These are phyloP conservation scores for Tamias sibiricus DNA, from an alignment of 2,113 vertebrate genomes.

Conservation along the genomic window DNA sequence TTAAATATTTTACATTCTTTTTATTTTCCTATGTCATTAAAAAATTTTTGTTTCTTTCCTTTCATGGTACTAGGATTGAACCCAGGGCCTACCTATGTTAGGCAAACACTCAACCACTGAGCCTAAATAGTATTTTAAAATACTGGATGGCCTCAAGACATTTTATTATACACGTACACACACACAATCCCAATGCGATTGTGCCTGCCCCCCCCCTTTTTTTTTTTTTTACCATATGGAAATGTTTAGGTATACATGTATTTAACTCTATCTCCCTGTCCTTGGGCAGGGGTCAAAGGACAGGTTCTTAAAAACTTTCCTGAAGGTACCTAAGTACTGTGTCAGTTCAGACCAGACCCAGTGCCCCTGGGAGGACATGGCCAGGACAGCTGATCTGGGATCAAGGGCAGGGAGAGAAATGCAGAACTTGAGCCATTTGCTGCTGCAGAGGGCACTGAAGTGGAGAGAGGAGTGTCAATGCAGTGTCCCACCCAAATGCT, in stretches of 20 bases:
- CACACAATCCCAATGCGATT: background rate
- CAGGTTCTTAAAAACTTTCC: background rate
- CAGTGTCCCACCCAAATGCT: background rate
- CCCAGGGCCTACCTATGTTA: background rate
- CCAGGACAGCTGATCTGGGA: background rate
- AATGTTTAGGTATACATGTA: background rate
- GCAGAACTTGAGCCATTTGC: background rate
- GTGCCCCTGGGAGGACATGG: background rate
- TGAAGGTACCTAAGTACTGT: background rate
- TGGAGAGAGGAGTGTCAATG: background rate
- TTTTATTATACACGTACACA: background rate
- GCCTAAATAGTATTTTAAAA: background rate
- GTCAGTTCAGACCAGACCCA: background rate
- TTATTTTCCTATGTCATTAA: background rate
- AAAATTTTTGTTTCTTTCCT: background rate
- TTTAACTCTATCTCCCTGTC: background rate
- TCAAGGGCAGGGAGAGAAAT: background rate
- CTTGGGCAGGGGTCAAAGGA: background rate
- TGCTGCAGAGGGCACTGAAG: background rate
- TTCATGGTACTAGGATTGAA: background rate
- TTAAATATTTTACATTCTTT: conserved; percentile 26
- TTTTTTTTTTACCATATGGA: background rate
- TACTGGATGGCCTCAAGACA: background rate
- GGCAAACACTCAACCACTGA: background rate
- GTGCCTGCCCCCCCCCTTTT: too few relatives aligned